phyloP scores from a whole-genome alignment of 2,888 invertebrate genomes.

The Parnassius mnemosyne region DNA sequence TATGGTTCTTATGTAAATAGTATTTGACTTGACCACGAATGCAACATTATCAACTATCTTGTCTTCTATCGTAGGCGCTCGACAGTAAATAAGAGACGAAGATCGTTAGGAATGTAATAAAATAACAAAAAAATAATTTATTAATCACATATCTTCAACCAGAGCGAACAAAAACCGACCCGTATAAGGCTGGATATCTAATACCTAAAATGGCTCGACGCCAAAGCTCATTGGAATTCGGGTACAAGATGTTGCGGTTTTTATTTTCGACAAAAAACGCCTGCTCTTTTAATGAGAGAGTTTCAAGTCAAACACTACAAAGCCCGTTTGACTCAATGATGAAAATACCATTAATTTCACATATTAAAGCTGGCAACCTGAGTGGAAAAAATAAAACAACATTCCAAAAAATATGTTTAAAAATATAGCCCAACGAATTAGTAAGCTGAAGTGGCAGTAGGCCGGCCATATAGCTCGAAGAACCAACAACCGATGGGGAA shows the following conservation, averaged over 20 bases:
- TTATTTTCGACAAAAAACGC: conserved; percentile 20
- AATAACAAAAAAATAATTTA: conserved; percentile 20
- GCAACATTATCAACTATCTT: no score
- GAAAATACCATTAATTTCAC: neutral
- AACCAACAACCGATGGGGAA: no score
- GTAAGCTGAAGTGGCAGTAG: no score
- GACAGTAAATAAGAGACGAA: neutral
- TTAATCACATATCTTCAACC: conserved; percentile 14
- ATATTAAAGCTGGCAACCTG: no score
- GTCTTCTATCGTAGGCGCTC: no score
- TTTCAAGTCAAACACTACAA: conserved; percentile 11
- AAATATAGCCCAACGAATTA: no score
- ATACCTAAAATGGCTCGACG: conserved; percentile 25
- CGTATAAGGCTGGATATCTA: conserved; percentile 24
- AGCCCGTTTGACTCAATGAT: conserved; percentile 1
- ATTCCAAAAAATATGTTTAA: no score
- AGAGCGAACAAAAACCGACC: conserved; percentile 13
- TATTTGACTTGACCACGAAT: no score
- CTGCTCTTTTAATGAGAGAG: conserved; percentile 19
- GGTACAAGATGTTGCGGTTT: conserved; percentile 22
- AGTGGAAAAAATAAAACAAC: no score
- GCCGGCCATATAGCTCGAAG: no score
- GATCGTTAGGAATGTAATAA: conserved; percentile 11
- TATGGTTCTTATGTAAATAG: no score
- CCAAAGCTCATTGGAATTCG: conserved; percentile 25